phyloP scores from a whole-genome alignment of 2,113 vertebrate species.

The Embiotoca jacksoni region DNA sequence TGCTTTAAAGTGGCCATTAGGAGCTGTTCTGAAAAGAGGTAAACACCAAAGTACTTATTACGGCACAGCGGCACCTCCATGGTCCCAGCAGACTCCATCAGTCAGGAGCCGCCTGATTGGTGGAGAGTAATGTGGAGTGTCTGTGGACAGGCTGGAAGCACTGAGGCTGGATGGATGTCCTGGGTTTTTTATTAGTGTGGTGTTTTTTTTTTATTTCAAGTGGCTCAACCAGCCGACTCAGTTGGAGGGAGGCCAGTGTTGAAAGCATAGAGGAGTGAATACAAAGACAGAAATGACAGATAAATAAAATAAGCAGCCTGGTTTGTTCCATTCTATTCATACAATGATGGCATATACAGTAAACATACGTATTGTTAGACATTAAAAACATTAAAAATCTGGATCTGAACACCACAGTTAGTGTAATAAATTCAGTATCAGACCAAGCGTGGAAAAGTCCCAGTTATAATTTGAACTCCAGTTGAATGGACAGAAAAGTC shows the following conservation, averaged over 20 bases:
- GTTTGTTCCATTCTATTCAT: too few relatives aligned
- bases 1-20: constrained; percentile 42
- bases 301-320: too few relatives aligned
- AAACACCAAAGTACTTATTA: constrained; percentile 49
- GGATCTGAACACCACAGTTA: too few relatives aligned
- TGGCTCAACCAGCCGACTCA: background rate
- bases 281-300: too few relatives aligned
- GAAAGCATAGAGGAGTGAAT: background rate
- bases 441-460: too few relatives aligned
- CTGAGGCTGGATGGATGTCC: constrained; percentile 17
- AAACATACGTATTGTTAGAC: too few relatives aligned
- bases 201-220: background rate
- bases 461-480: too few relatives aligned
- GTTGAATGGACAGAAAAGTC: too few relatives aligned
- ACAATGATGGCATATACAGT: too few relatives aligned
- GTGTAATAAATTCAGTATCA: too few relatives aligned
- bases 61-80: background rate
- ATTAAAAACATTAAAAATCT: too few relatives aligned
- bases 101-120: constrained; percentile 24
- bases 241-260: background rate
- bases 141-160: constrained; percentile 27
- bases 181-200: constrained; percentile 25
- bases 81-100: constrained; percentile 27
- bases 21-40: constrained; percentile 25
- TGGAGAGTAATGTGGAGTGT: constrained; percentile 20